Evolutionary conservation across 2,888 invertebrate genomes (phyloP).

Genomic region (Drosophila leonis): DNA sequence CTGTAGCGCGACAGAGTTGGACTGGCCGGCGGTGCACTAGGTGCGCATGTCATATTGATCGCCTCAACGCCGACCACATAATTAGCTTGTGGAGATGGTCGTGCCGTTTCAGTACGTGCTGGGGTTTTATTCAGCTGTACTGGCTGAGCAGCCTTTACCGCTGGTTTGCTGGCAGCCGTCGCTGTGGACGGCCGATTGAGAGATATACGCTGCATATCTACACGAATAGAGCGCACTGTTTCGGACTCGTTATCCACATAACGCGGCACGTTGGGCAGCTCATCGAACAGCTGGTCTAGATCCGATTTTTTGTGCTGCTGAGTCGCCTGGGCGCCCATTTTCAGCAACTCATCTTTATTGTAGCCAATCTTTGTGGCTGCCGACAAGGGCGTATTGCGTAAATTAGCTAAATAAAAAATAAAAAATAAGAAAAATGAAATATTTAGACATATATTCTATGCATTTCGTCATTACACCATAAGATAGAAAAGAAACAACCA

Average conservation of each 20-base stretch:
- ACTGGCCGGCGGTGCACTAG: slow-evolving; percentile 17
- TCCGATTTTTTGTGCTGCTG: slow-evolving; percentile 30
- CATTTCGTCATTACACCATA: background rate
- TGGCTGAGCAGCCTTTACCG: background rate
- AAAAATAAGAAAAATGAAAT: background rate
- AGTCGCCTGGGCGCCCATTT: slow-evolving; percentile 12
- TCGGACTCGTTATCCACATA: slow-evolving; percentile 28
- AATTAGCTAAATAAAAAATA: slow-evolving; percentile 4
- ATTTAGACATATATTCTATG: background rate
- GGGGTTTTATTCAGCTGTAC: background rate
- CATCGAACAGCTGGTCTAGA: slow-evolving; percentile 60
- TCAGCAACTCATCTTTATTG: slow-evolving; percentile 38
- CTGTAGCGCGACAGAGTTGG: background rate
- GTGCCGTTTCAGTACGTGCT: background rate
- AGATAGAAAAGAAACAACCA: slow-evolving; percentile 4
- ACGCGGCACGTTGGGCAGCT: slow-evolving; percentile 61
- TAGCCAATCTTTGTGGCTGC: slow-evolving; percentile 33
- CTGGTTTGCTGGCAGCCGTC: background rate
- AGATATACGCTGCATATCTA: slow-evolving; percentile 32
- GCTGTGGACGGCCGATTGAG: slow-evolving; percentile 5
- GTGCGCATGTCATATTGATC: background rate
- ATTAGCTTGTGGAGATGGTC: no score
- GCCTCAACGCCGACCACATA: background rate
- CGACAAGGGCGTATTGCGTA: slow-evolving; percentile 18
- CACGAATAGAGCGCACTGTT: slow-evolving; percentile 21